Conservation (phyloP, 2,113 vertebrate species). For the Antigone vipio region DNA sequence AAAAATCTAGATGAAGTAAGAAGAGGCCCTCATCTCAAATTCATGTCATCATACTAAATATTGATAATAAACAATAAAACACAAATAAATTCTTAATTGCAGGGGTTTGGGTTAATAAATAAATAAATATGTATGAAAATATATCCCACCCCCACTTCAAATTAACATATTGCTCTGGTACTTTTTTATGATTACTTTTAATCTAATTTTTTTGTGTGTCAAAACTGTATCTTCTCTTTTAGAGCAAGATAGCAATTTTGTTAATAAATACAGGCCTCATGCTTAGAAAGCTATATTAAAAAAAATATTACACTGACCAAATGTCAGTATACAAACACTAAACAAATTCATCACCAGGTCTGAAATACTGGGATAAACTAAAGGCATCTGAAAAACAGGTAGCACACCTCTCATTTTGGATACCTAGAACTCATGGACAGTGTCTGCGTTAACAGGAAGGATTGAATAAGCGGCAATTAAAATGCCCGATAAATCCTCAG, state of each 20-base stretch:
- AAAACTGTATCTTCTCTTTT: neutral
- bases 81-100: neutral
- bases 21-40: neutral
- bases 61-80: neutral
- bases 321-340: neutral
- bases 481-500: neutral
- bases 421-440: accelerated
- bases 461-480: neutral
- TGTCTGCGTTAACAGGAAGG: accelerated
- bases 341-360: neutral
- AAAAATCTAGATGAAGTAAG: neutral
- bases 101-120: neutral
- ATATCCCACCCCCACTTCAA: neutral
- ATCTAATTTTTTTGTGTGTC: neutral
- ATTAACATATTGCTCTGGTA: neutral
- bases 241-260: neutral
- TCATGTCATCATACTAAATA: neutral
- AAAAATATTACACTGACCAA: neutral
- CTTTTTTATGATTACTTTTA: neutral
- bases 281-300: neutral
- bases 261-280: neutral
- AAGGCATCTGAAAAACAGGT: accelerated
- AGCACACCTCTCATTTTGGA: accelerated
- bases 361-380: neutral
- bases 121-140: neutral